A percentile compares a stretch with the other conserved stretches of the same genome.
phyloP scores from a whole-genome alignment of 2,797 vertebrate genomes.

The Fratercula arctica region DNA sequence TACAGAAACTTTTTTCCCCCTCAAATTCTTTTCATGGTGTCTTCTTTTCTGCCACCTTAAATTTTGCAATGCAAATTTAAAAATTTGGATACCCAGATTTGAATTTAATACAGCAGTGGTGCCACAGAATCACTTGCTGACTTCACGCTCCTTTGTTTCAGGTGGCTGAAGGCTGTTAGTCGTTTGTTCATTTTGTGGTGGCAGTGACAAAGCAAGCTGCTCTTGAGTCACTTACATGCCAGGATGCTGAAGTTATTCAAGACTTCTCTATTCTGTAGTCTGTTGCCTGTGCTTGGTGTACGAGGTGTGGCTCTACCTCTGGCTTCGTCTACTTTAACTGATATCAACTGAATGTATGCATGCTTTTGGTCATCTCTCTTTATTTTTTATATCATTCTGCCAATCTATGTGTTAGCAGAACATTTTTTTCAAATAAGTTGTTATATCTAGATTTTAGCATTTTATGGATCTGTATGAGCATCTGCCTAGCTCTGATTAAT shows the following conservation, averaged over 20 bases:
- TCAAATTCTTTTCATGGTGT: background rate
- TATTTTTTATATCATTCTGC: background rate
- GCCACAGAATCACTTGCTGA: background rate
- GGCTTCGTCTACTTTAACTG: background rate
- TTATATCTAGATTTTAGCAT: background rate
- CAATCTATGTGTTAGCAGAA: background rate
- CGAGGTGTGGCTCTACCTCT: background rate
- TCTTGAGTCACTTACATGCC: background rate
- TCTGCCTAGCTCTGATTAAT: constrained; percentile 27
- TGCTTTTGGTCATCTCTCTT: background rate
- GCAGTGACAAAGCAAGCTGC: background rate
- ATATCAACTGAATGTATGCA: background rate
- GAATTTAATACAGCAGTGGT: background rate
- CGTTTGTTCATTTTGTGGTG: background rate
- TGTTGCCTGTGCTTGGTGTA: background rate
- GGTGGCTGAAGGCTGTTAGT: background rate
- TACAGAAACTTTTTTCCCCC: background rate
- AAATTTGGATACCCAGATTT: background rate
- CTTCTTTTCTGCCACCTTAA: background rate
- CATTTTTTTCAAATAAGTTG: background rate
- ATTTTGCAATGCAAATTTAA: background rate
- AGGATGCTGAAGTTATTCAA: background rate
- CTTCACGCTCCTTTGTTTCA: background rate
- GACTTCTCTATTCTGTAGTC: background rate
- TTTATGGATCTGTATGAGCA: background rate